Evolutionary conservation across 1,140 invertebrate genomes (phyloP), one percentile per base, ranked within the genome.

Genomic region (Cataglyphis hispanica): DNA sequence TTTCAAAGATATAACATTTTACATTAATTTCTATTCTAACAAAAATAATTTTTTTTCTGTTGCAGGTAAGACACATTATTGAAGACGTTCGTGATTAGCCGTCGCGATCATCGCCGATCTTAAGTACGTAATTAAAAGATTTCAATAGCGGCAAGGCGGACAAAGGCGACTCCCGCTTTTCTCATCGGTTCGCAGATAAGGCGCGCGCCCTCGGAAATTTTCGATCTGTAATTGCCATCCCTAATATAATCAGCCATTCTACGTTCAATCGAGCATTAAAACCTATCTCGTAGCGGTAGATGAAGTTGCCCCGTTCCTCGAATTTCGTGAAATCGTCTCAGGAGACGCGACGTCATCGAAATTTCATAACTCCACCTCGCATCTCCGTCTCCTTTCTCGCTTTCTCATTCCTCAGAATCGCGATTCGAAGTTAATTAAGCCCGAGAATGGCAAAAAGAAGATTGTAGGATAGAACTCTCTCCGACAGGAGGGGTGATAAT

Each of bases 371-470:
- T 50, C 25, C 16, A 13, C 11, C 11, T 16, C 8, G 43, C 60
- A 46, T 70, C 34, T 27, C 66, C 10, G 31, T 50, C 50, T 7
- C 50, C 3, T 34, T 34, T 37, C 31, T 72, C 40, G 22, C 40
- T 31, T 63, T 43, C 72, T 78, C 67, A 37, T 83, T 74, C 22
- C 60, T 46, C 37, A 67, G 77, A 76, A 77, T 77, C 75, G 72
- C 75, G 69, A 85, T 89, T 87, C 80, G 69, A 50, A 76, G 87
- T 89, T 90, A 89, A 90, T 90, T 90, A 90, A 90, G 80, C 85
- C 43, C n/a, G 69, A 46, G 67, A 63, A 81, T n/a, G 58, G 70
- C 43, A 76, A 84, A 78, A 89, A 78, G 72, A 85, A 86, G 76
- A 83, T 80, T 19, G 19, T 34, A 74, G 53, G 78, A 72, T 83